Conservation (phyloP, 2,113 vertebrate genomes). For the Lichenostomus cassidix region DNA sequence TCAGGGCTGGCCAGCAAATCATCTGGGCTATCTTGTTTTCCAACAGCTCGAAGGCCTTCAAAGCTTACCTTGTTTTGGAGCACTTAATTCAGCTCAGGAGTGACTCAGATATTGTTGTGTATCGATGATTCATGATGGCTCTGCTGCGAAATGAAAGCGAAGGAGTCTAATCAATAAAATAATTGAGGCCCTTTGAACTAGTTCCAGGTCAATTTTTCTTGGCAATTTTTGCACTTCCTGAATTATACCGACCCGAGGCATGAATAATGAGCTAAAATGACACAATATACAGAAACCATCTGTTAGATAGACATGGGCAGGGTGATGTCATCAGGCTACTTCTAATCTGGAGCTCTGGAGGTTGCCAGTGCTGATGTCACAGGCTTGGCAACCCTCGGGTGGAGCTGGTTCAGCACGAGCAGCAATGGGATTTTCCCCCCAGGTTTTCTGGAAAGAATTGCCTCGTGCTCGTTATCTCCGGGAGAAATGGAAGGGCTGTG, state of each 20-base stretch:
- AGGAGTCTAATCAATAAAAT: slow-evolving; percentile 79
- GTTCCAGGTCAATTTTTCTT: slow-evolving; percentile 79
- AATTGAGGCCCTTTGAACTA: slow-evolving; percentile 75
- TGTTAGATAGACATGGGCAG: slow-evolving; percentile 74
- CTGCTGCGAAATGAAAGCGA: slow-evolving; percentile 67
- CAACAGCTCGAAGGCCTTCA: slow-evolving; percentile 41
- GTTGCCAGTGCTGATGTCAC: slow-evolving; percentile 83
- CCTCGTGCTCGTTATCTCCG: background rate
- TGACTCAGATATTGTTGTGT: slow-evolving; percentile 62
- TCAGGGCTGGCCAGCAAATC: slow-evolving; percentile 58
- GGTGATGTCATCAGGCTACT: slow-evolving; percentile 78
- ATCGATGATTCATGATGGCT: slow-evolving; percentile 72
- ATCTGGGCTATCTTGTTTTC: slow-evolving; percentile 44
- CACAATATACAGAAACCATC: slow-evolving; percentile 84
- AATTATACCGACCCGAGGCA: slow-evolving; percentile 73
- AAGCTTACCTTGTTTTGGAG: slow-evolving; percentile 69
- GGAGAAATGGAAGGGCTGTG: background rate
- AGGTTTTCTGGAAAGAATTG: background rate
- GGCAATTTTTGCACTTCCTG: slow-evolving; percentile 77
- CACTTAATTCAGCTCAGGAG: slow-evolving; percentile 42
- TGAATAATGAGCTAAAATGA: slow-evolving; percentile 82
- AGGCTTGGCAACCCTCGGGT: slow-evolving; percentile 62
- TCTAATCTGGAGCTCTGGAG: slow-evolving; percentile 75
- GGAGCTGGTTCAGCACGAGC: slow-evolving; percentile 39
- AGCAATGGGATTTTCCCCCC: background rate